These are phyloP conservation scores for Torymus tubicola DNA, from an alignment of 2,888 invertebrate genomes.

Conservation along the genomic window DNA sequence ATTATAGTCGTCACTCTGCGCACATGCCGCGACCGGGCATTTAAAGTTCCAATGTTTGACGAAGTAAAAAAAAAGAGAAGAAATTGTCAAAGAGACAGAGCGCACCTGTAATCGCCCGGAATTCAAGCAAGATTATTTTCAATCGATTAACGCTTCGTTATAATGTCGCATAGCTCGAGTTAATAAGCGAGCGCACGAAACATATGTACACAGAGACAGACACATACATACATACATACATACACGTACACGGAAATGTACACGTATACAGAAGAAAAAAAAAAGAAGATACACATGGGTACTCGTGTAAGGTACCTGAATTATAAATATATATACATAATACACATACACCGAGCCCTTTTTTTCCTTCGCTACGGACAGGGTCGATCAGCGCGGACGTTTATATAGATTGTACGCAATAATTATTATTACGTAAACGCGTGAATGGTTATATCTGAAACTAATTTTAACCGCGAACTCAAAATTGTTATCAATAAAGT, in stretches of 20 bases:
- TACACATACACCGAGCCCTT: constrained; percentile 31
- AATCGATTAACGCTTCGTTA: constrained; percentile 49
- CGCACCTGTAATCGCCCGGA: constrained; percentile 43
- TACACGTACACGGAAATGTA: constrained; percentile 7
- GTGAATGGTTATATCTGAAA: too few species aligned
- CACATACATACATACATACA: constrained; percentile 24
- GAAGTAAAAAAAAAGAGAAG: constrained; percentile 3
- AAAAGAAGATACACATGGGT: constrained; percentile 13
- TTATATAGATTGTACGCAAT: too few species aligned
- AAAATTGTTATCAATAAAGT: too few species aligned
- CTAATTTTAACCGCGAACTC: too few species aligned
- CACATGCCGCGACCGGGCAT: constrained; percentile 29
- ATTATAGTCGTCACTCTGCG: constrained; percentile 3
- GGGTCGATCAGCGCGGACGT: constrained; percentile 19
- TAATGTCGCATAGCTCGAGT: constrained; percentile 44
- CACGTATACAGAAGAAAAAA: background rate
- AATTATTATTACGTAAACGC: too few species aligned
- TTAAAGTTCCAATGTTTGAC: constrained; percentile 50
- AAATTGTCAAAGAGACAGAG: constrained; percentile 4
- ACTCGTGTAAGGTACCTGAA: constrained; percentile 44
- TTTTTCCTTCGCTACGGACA: constrained; percentile 23
- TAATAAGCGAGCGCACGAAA: constrained; percentile 43
- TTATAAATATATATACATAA: constrained; percentile 37
- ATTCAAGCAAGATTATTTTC: constrained; percentile 46
- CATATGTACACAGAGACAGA: constrained; percentile 32